Base-by-base conservation (phyloP, 1,140 invertebrate species). In the Magallana gigas region DNA sequence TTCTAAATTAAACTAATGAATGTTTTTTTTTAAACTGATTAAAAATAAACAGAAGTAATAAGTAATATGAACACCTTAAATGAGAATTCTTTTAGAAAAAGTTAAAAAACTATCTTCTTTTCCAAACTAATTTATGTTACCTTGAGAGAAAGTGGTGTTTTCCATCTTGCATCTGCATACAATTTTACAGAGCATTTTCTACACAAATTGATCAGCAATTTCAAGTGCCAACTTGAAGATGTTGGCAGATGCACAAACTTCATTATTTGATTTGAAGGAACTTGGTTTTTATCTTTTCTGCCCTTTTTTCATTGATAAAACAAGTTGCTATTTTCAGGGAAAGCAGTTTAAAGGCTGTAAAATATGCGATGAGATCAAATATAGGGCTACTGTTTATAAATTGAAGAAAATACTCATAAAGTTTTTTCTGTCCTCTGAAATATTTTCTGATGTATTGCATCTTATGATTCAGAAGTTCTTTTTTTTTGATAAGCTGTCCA, bases 181-280 rank as follows among this genome's bases (percentile, higher is more conserved):
- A 76, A 76, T 76, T 76, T 76, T 76, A 76, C 68, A 76, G 29
- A 76, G 68, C 68, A 76, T 76, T 76, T 76, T 76, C 68, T 29
- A 18, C 68, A 76, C 68, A 76, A 76, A 76, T 76, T 76, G 68
- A 76, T 76, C 68, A 76, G 68, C 68, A 76, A 76, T 76, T 76
- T 76, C 68, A 76, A 76, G 68, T 76, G 68, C 68, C 68, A 76
- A 76, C 68, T 76, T 76, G 68, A 76, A 76, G 36, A 76, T 76
- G 68, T 76, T 76, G 68, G 68, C 68, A 76, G 68, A 76, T 76
- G 68, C 68, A 76, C 68, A 36, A 9, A 76, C 68, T 76, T 76
- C 68, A 76, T 76, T 76, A 76, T 76, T 76, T 76, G 68, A 76
- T 76, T 76, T 76, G 18, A 76, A 29, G 23, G 68, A 76, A 29